Conservation (phyloP, 2,113 vertebrate genomes). For the Calypte anna region DNA sequence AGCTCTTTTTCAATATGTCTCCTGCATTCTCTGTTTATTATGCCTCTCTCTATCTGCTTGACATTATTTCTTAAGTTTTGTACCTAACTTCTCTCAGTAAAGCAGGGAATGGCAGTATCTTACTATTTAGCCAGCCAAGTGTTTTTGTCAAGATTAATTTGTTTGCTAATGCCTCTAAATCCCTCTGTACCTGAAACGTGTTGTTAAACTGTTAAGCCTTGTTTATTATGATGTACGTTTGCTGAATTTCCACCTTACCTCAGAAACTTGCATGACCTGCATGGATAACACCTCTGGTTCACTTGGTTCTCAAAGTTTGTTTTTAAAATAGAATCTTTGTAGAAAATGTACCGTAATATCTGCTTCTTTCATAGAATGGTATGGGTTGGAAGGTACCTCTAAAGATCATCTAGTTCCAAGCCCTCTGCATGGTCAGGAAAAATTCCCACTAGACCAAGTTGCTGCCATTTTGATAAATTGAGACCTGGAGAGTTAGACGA, state of each 20-base stretch:
- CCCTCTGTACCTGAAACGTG: background rate
- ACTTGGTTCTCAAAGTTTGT: background rate
- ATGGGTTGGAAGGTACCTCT: too few relatives aligned
- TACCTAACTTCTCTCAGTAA: background rate
- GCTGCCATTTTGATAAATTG: background rate
- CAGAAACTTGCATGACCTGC: background rate
- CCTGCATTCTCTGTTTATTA: too few relatives aligned
- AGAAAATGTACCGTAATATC: background rate
- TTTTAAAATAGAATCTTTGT: background rate
- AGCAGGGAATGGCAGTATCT: background rate
- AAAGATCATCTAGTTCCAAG: too few relatives aligned
- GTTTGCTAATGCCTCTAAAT: slow-evolving; percentile 3
- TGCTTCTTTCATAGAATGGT: background rate
- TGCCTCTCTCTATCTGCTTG: background rate
- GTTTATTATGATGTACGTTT: slow-evolving; percentile 16
- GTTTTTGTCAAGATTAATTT: slow-evolving; percentile 46
- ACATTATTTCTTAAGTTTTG: background rate
- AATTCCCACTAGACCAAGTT: too few relatives aligned
- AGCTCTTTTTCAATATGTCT: background rate
- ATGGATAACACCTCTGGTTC: background rate
- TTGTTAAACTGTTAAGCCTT: background rate
- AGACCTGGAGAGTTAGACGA: background rate
- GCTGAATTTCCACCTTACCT: background rate
- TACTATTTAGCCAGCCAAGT: background rate
- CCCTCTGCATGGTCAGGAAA: too few relatives aligned